These are phyloP conservation scores for Lasioglossum figueresi DNA, from an alignment of 2,888 invertebrate species.

Conservation along the genomic window DNA sequence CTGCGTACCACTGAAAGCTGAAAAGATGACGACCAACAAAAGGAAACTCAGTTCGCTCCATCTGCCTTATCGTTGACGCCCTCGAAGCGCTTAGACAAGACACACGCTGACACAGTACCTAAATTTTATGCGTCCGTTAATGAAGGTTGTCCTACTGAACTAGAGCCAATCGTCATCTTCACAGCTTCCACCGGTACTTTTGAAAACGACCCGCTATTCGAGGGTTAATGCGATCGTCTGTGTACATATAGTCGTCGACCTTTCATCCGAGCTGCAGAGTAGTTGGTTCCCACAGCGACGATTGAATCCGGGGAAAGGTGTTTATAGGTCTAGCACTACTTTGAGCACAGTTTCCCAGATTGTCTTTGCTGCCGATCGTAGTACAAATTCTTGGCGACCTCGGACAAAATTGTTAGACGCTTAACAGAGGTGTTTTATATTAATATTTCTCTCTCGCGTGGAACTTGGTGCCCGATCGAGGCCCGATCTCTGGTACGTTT, in stretches of 20 bases:
- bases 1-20: neutral
- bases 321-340: neutral
- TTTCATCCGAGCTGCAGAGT: conserved; percentile 42
- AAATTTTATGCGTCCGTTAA: neutral
- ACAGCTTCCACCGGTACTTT: neutral
- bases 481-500: neutral
- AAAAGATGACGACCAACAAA: neutral
- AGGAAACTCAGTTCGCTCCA: neutral
- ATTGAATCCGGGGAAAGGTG: conserved; percentile 16
- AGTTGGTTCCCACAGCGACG: conserved; percentile 18
- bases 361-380: conserved; percentile 53
- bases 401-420: conserved; percentile 38
- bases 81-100: neutral
- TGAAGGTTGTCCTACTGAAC: neutral
- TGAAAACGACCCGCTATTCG: neutral
- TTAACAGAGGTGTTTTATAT: conserved; percentile 33
- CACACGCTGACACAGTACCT: neutral
- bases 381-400: conserved; percentile 13
- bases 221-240: conserved; percentile 30
- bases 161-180: neutral
- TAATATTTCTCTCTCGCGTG: conserved; percentile 21
- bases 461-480: neutral
- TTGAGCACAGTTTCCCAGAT: conserved; percentile 16
- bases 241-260: conserved; percentile 41
- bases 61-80: neutral